Base-by-base conservation (phyloP, 2,113 vertebrate genomes). In the Scolopax mira region DNA sequence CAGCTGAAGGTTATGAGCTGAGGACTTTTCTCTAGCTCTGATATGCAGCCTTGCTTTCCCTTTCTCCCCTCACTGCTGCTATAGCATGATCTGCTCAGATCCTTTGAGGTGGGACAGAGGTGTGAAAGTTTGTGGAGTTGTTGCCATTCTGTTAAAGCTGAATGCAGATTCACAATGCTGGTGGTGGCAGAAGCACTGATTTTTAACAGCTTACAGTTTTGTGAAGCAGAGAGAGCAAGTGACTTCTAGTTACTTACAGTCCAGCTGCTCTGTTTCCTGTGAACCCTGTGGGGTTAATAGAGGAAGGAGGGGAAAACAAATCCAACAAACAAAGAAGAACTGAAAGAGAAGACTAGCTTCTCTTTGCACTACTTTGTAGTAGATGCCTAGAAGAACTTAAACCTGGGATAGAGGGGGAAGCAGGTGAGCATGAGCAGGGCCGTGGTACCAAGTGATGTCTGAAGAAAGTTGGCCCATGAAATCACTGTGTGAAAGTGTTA, bases 341-440 rank as follows among this genome's bases (percentile, higher is more conserved):
- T 41, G 41, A 65, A 65, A 51, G 41, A 15, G 67, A 61, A 79
- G 35, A 25, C 7, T 35, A 33, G 37, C 31, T 51, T 65, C n/a
- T n/a, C n/a, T n/a, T n/a, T 46, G 57, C 4, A 28, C 10, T 17
- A 13, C 67, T 60, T 44, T 39, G 35, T 18, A 69, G 44, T 30
- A 28, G 9, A 12, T n/a, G 42, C 54, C 49, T 58, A 31, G 61
- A 37, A 77, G 14, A 54, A 49, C 15, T 7, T 7, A 2, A 23
- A 24, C 7, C 9, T 2, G 1, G n/a, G 48, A 7, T 1, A 23
- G 21, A n/a, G 37, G 30, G 24, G 22, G 39, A 42, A n/a, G 51
- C 48, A 30, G 37, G 18, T 19, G 41, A 62, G 54, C 19, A 48
- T 23, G 41, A 57, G n/a, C 48, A 70, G 58, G 31, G 39, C 28